phyloP scores from a whole-genome alignment of 1,140 invertebrate genomes.

The Formica exsecta region DNA sequence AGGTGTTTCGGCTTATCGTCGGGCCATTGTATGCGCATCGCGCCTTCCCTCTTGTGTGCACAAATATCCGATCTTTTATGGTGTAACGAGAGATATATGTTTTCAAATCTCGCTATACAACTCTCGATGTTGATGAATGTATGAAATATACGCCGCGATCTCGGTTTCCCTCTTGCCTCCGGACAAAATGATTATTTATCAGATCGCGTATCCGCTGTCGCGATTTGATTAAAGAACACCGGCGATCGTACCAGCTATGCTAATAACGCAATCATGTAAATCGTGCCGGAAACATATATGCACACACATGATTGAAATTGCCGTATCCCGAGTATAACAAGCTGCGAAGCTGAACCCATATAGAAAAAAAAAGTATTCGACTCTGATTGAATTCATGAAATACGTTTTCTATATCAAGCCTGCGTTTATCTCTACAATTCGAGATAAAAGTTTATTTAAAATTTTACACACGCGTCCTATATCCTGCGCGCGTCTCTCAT shows the following conservation, averaged over 20 bases:
- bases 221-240: constrained; percentile 20
- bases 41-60: neutral
- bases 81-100: neutral
- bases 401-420: neutral
- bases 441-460: neutral
- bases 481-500: neutral
- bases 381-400: neutral
- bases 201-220: constrained; percentile 4
- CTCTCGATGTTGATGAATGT: neutral
- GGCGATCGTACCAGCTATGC: neutral
- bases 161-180: neutral
- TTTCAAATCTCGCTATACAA: neutral
- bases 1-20: constrained; percentile 38
- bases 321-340: neutral
- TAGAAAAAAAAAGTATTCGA: neutral
- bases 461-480: neutral
- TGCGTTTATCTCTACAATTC: neutral
- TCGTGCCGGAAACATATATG: neutral
- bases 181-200: neutral
- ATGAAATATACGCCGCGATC: neutral
- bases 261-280: constrained; percentile 26
- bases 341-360: neutral
- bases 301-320: neutral
- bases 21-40: constrained; percentile 35
- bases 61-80: constrained; percentile 9